phyloP scores from a whole-genome alignment of 2,888 invertebrate genomes.

The Acleris emargana region DNA sequence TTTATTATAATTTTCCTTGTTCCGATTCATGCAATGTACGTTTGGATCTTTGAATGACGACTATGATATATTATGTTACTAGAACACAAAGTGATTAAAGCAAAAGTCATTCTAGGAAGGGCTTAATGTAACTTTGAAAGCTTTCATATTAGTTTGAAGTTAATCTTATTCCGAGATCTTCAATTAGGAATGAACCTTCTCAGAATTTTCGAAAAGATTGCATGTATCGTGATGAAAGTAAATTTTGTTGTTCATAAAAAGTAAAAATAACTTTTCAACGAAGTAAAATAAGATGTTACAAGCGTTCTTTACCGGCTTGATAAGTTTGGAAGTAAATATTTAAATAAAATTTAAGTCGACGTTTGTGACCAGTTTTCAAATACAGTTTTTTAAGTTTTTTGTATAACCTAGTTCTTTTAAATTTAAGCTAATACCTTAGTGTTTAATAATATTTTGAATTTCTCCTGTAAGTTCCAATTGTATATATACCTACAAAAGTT shows the following conservation, averaged over 20 bases:
- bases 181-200: slow-evolving; percentile 28
- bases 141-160: slow-evolving; percentile 16
- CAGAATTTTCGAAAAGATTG: slow-evolving; percentile 13
- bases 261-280: too few species aligned
- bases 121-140: slow-evolving; percentile 33
- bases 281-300: too few species aligned
- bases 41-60: background rate
- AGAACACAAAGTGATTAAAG: slow-evolving; percentile 2
- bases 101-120: slow-evolving; percentile 18
- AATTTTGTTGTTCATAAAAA: too few species aligned
- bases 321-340: too few species aligned
- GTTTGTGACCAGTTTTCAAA: too few species aligned
- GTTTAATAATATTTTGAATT: too few species aligned
- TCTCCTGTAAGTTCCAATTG: too few species aligned
- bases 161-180: slow-evolving; percentile 28
- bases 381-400: too few species aligned
- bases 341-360: too few species aligned
- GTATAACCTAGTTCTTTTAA: too few species aligned
- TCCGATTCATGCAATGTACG: background rate
- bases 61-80: background rate
- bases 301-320: too few species aligned
- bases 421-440: too few species aligned
- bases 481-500: slow-evolving; percentile 40
- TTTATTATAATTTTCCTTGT: background rate
- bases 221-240: slow-evolving; percentile 11